Conservation (phyloP, 2,888 invertebrate genomes). For the Catocala sponsa region DNA sequence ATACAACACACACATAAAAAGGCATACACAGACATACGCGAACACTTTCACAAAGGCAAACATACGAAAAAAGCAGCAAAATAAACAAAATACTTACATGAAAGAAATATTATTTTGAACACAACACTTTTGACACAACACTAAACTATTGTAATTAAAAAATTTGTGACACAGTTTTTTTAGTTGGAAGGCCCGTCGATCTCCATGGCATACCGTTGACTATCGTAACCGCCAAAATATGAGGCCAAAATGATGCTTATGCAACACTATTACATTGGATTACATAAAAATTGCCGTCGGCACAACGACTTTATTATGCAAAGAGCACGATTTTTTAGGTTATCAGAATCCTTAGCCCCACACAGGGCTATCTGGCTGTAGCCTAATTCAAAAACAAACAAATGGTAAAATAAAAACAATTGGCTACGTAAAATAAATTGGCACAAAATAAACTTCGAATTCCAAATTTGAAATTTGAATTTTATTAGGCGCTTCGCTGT, state of each 20-base stretch:
- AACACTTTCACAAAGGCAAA: conserved; percentile 39
- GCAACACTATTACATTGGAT: conserved; percentile 81
- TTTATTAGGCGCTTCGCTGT: conserved; percentile 17
- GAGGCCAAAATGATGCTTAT: conserved; percentile 80
- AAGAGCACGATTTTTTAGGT: conserved; percentile 61
- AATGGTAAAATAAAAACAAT: conserved; percentile 3
- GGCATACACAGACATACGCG: conserved; percentile 8
- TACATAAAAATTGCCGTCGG: conserved; percentile 83
- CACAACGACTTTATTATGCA: conserved; percentile 61
- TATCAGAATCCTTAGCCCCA: conserved; percentile 60
- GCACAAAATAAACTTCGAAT: conserved; percentile 9
- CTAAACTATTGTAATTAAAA: conserved; percentile 30
- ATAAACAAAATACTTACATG: conserved; percentile 40
- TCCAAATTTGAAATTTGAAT: conserved; percentile 22
- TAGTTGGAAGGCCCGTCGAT: conserved; percentile 66
- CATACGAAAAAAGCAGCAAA: conserved; percentile 4
- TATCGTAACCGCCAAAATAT: conserved; percentile 81
- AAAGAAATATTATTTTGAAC: conserved; percentile 23
- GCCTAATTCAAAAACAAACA: background rate
- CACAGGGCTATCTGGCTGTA: conserved; percentile 9
- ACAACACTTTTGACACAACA: conserved; percentile 49
- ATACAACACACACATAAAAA: conserved; percentile 36
- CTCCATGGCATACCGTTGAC: conserved; percentile 73
- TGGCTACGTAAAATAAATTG: background rate
- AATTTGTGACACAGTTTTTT: conserved; percentile 46